Evolutionary conservation across 2,113 vertebrate species (phyloP), one percentile per base, ranked within the genome.

Genomic region (Tringa solitaria): DNA sequence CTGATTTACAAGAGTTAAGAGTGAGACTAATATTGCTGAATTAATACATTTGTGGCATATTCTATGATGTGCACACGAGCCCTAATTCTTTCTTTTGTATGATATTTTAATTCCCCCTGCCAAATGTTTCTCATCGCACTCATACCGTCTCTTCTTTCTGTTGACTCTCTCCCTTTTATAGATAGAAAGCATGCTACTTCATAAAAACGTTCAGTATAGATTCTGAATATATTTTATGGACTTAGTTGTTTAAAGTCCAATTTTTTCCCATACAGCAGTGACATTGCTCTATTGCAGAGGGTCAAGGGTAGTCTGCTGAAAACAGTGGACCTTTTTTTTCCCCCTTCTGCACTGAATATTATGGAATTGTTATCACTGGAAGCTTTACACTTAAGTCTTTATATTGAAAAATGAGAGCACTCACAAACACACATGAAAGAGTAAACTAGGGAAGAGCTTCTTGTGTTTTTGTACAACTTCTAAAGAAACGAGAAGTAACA

Each of bases 391-490:
- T 79, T 35, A 45, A 57, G 28, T 56, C 12, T 84, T 73, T 14
- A 2, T 33, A 61, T 68, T 89, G 35, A 78, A 76, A 60, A 87
- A 90, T 41, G 54, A 73, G 54, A 77, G 65, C 65, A 92, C 64
- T 89, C 51, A 70, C 95, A 78, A 94, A 87, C 70, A 94, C 75
- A 78, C 68, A 78, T 78, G 85, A 43, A 84, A 51, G 39, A 65
- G 12, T 35, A 84, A 14, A 50, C 83, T 89, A 84, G 81, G 93
- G 96, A 97, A 96, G 95, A 96, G 95, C 96, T 92, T 4, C 67
- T 74, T 28, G 14, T 70, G 26, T 28, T 46, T 92, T 63, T 41
- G 7, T 70, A 54, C 46, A 30, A 41, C 39, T 84, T 90, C 32
- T 82, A 32, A 74, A 87, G 57, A 80, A 95, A 93, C 4, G 4